Evolutionary conservation across 2,888 invertebrate species (phyloP), one percentile per base, ranked within the genome.

Genomic region (Furcula furcula): DNA sequence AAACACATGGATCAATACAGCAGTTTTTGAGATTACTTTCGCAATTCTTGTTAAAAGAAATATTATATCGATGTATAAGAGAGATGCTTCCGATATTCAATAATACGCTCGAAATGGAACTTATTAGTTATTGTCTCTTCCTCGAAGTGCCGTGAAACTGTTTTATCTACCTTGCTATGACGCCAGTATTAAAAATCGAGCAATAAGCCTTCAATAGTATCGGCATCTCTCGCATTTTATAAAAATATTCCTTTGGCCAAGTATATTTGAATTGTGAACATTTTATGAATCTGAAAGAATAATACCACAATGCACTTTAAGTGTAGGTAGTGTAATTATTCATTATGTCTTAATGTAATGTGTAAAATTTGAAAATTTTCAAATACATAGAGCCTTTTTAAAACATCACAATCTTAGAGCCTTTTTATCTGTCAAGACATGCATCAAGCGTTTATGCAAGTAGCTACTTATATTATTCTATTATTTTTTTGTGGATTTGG

Each of bases 71-170:
- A 23, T 7, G 14, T 13, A 25, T 11, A 28, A 28, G n/a, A n/a
- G n/a, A n/a, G 28, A 15, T 16, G 15, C 28, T 5, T 44, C n/a
- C n/a, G n/a, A n/a, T 48, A 54, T 56, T 38, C 54, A 55, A 55
- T 55, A 54, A 26, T 13, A 29, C 19, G 36, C 29, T 29, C 23
- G 34, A 34, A 37, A n/a, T 36, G 53, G 41, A 57, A 41, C 37
- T 54, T 55, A 57, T 57, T 46, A 54, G 40, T 38, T 54, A 53
- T 57, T 49, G 49, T 46, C 34, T 48, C 31, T 26, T 28, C 29
- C 21, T 29, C 7, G 18, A 20, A 35, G 40, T 29, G 29, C 23
- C 31, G 22, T 33, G 12, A 23, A 34, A 19, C 15, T 14, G 18
- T 22, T 23, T 51, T 53, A 34, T 43, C 54, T 32, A 22, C n/a